Conservation (phyloP, 2,797 vertebrate genomes). For the Myotis daubentonii region DNA sequence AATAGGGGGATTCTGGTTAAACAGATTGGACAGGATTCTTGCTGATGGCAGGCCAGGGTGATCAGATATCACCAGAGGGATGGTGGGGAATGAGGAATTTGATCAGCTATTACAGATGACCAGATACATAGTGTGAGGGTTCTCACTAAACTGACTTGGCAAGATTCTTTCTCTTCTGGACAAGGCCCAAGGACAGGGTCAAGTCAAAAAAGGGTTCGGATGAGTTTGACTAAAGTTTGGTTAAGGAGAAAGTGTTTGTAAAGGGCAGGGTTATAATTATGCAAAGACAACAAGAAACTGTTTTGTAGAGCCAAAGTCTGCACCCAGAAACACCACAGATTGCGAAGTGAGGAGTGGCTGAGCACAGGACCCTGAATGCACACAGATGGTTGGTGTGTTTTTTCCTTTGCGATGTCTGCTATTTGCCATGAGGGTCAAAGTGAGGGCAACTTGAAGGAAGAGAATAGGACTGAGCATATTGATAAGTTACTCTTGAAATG, state of each 20-base stretch:
- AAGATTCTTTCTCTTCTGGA: not conserved
- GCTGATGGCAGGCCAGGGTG: not conserved
- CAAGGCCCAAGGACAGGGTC: not conserved
- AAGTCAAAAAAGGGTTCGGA: not conserved
- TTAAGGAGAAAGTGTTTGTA: not conserved
- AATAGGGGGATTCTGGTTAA: not conserved
- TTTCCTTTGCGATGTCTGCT: too few relatives aligned
- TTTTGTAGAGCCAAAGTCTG: not conserved
- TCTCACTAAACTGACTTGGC: not conserved
- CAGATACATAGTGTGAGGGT: not conserved
- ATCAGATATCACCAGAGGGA: not conserved
- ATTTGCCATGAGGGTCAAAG: not conserved
- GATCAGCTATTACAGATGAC: not conserved
- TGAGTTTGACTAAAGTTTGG: not conserved
- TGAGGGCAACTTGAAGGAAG: not conserved
- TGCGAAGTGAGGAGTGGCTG: not conserved
- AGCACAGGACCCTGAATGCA: rapidly evolving
- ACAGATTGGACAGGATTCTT: not conserved
- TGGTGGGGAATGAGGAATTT: not conserved
- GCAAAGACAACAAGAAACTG: not conserved
- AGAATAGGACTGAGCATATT: not conserved
- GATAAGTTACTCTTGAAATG: not conserved
- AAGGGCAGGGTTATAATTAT: not conserved
- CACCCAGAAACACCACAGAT: not conserved
- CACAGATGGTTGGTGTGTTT: too few relatives aligned